These are phyloP conservation scores for Sebastes cheni DNA, from an alignment of 2,797 vertebrate genomes.

Conservation along the genomic window DNA sequence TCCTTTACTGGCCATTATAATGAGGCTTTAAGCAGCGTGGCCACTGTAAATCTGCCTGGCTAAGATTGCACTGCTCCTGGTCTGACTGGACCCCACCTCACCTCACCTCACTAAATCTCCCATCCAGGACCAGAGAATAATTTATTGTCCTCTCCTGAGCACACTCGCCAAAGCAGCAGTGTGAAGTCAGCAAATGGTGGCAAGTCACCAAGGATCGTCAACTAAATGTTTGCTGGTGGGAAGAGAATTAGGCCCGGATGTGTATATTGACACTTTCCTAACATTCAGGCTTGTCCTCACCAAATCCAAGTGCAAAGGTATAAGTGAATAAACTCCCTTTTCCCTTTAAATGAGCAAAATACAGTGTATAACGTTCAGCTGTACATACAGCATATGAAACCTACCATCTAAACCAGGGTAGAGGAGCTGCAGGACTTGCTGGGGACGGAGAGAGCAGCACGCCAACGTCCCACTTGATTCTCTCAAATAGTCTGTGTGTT, in stretches of 20 bases:
- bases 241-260: conserved; percentile 14
- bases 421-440: conserved; percentile 14
- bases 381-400: neutral
- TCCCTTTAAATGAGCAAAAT: neutral
- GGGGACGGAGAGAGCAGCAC: conserved; percentile 13
- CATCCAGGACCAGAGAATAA: conserved; percentile 33
- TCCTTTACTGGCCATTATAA: conserved; percentile 64
- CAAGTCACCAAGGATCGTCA: conserved; percentile 3
- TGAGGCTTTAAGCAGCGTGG: conserved; percentile 66
- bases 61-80: conserved; percentile 55
- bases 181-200: conserved; percentile 45
- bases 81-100: conserved; percentile 52
- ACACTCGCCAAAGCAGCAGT: conserved; percentile 22
- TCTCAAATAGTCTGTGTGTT: neutral
- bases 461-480: conserved; percentile 16
- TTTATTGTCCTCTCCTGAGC: conserved; percentile 43
- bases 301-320: neutral
- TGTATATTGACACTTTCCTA: neutral
- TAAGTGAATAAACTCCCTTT: neutral
- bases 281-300: neutral
- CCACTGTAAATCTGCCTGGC: conserved; percentile 68
- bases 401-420: neutral
- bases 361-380: neutral
- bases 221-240: conserved; percentile 9
- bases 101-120: conserved; percentile 66